Evolutionary conservation across 2,113 vertebrate species (phyloP), one percentile per base, ranked within the genome.

Genomic region (Phyllopteryx taeniolatus): DNA sequence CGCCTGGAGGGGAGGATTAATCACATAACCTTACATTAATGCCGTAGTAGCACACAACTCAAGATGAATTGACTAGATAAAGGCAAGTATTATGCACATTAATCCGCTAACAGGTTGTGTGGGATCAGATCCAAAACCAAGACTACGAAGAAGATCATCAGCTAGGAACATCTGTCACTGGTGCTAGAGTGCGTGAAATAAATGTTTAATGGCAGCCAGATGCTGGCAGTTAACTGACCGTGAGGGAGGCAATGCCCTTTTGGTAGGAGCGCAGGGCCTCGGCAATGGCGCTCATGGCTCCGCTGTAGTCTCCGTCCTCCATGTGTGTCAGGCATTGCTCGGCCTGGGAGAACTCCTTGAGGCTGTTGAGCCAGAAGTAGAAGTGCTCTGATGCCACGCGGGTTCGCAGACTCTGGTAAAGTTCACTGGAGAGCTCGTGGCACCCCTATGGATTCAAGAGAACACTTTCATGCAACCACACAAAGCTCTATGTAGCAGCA

Each of bases 291-390:
- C 90, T 93, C 87, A 99, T 95, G 0, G 94, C 94, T 0, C 93
- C 94, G 17, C 97, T 95, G 76, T 94, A 96, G 91, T 93, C 92
- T 17, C 94, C 91, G n/a, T 98, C 96, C 70, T 94, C 90, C 82
- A 99, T 90, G 35, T 91, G 92, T 6, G 93, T 93, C 78, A 98
- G 91, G 75, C 95, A 96, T 85, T 96, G 95, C 76, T 99, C 98
- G 0, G 96, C 97, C 57, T 96, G 94, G 14, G 97, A 98, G 80
- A 99, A 98, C 90, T 99, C 96, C 91, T 97, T 97, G 89, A 99
- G 90, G 83, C 97, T 96, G 85, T 98, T 98, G 57, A 99, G 93
- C 97, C 98, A 99, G 90, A 98, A 99, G 95, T 98, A 98, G 86
- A 99, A 98, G 85, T 99, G 97, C 67, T 99, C 97, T 0, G 97